Evolutionary conservation across 2,888 invertebrate species (phyloP), one percentile per base, ranked within the genome.

Genomic region (Biston betularia): DNA sequence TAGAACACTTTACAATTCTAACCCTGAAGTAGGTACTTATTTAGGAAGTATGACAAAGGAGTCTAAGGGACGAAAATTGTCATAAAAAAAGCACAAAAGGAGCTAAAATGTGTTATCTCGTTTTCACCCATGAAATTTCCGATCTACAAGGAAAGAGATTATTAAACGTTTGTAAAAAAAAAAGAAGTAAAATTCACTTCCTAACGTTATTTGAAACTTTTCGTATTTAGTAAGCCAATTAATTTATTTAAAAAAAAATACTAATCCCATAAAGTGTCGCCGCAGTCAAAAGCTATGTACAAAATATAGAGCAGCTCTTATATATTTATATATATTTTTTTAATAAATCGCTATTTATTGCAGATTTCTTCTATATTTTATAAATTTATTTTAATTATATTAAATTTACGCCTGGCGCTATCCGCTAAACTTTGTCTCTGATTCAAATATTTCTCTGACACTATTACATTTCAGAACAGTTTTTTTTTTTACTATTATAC

Each of bases 281-380:
- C 71, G 68, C 65, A 63, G 53, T 57, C 65, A 44, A 54, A 61
- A 73, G 58, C 79, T 82, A 82, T 82, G 77, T 83, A 82, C 81
- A 83, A 79, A 76, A 76, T 73, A 80, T 74, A 82, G 75, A 79
- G 78, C 75, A 80, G 75, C 76, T 80, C 75, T 63, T 57, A 65
- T 56, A 50, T 44, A 58, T 14, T 49, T 34, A 24, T 34, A 24
- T 45, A 24, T 33, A 14, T 62, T 42, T 66, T 45, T 12, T 33
- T 54, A 50, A 61, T 57, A 54, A 63, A 24, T 54, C 50, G 54
- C 50, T 67, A 63, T 63, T 66, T 58, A 67, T 67, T 67, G 67
- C 67, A 59, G 40, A 59, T 59, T 67, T 67, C 46, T 50, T 63
- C 45, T 44, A 66, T 38, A 45, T 58, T 58, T 40, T 55, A 59